Percentiles rank a stretch among this genome's conserved stretches.
Evolutionary conservation across 2,113 vertebrate species (phyloP).

Genomic region (Syrmaticus mikado): DNA sequence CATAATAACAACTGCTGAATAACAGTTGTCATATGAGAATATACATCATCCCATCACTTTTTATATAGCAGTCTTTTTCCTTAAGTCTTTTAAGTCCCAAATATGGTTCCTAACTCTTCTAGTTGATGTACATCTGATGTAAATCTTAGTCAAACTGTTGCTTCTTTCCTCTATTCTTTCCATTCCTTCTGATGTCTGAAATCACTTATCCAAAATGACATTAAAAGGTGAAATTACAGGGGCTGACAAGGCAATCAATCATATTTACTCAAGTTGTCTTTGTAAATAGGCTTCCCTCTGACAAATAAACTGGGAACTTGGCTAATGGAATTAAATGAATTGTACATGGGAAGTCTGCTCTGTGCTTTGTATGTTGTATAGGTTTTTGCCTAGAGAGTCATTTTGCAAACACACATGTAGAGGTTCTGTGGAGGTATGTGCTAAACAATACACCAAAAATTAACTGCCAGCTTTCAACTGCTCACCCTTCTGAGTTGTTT

Average conservation of each 20-base stretch:
- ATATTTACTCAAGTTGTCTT: not conserved
- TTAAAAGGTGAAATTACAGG: not conserved
- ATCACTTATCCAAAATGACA: not conserved
- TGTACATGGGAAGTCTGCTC: not conserved
- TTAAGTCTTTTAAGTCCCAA: not conserved
- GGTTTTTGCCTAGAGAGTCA: not conserved
- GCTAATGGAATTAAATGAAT: conserved; percentile 14
- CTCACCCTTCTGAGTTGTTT: not conserved
- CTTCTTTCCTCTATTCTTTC: not conserved
- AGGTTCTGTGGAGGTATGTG: not conserved
- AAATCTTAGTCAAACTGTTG: not conserved
- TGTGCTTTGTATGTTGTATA: not conserved
- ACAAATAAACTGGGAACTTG: not conserved
- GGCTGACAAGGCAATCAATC: not conserved
- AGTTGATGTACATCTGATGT: not conserved
- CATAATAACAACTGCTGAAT: not conserved
- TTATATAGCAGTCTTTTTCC: not conserved
- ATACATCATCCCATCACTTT: not conserved
- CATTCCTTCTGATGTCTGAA: not conserved
- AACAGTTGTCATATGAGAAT: not conserved
- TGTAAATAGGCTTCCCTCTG: not conserved
- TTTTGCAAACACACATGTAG: not conserved
- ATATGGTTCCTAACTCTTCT: not conserved
- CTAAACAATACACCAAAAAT: not conserved
- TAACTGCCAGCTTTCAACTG: not conserved